Evolutionary conservation across 2,888 invertebrate species (phyloP), one percentile per base, ranked within the genome.

Genomic region (Aethes cnicana): DNA sequence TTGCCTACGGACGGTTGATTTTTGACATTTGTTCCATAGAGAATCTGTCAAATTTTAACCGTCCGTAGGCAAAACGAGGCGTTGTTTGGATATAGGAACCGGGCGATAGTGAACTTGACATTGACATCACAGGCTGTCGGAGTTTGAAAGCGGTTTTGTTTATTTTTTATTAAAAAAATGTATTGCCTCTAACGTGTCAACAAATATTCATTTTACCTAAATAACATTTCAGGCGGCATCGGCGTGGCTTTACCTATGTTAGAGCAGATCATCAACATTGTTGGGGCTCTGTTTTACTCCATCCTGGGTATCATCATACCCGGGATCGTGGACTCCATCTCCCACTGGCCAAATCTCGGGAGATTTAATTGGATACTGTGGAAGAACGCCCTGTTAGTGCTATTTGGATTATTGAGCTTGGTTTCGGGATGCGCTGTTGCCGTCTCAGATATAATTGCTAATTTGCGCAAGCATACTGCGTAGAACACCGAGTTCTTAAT

Each of bases 291-390:
- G 5, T 93, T 93, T 65, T 93, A 94, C 66, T 94, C 94, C 0
- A 91, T 92, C 9, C 86, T 94, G 32, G 97, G 97, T 1, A 90
- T 96, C 25, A 91, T 94, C 53, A 92, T 95, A 30, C 95, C 96
- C n/a, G 94, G 95, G 0, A 77, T 94, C 2, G 85, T 95, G 1
- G 95, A 96, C 63, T 94, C 93, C 0, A 90, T 96, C 0, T 91
- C 93, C 50, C 85, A 91, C 35, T 94, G 93, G 93, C 92, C 94
- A 16, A 86, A 92, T 55, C 90, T 94, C 4, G 96, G 96, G 2
- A 79, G 66, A 54, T 91, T 78, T 57, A 92, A 93, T 33, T 95
- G 95, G 94, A 90, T 92, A 32, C 70, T 95, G 0, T 90, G 91
- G 74, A 96, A 95, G 70, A 94, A 96, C 62, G 37, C 88, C 0